A percentile compares a stretch with the other conserved stretches of the same genome.
These are phyloP conservation scores for Vulpes ferrilata DNA, from an alignment of 2,113 vertebrate species.

Conservation along the genomic window DNA sequence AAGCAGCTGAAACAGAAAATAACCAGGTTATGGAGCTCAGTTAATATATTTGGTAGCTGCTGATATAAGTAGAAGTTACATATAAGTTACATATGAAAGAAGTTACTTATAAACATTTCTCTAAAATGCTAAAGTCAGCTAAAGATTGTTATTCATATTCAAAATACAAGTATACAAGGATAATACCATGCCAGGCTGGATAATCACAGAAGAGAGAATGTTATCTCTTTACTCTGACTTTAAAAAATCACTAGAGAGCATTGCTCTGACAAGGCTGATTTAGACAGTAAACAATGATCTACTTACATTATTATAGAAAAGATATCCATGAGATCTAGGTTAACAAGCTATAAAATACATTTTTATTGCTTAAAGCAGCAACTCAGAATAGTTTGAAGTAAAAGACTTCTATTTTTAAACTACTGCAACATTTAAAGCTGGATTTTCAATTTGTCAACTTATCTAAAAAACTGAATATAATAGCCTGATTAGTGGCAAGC, in stretches of 20 bases:
- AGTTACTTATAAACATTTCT: slow-evolving; percentile 60
- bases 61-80: slow-evolving; percentile 51
- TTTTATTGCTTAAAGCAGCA: slow-evolving; percentile 80
- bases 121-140: slow-evolving; percentile 68
- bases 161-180: slow-evolving; percentile 1
- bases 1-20: slow-evolving; percentile 67
- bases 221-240: slow-evolving; percentile 60
- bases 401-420: slow-evolving; percentile 81
- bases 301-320: slow-evolving; percentile 61
- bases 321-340: slow-evolving; percentile 70
- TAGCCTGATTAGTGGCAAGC: slow-evolving; percentile 14
- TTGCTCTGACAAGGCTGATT: slow-evolving; percentile 67
- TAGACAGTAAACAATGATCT: slow-evolving; percentile 75
- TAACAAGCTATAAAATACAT: slow-evolving; percentile 82
- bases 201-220: slow-evolving; percentile 67
- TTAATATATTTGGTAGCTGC: slow-evolving; percentile 55
- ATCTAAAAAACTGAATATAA: slow-evolving; percentile 34
- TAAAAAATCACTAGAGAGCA: slow-evolving; percentile 68
- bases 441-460: slow-evolving; percentile 78
- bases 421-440: slow-evolving; percentile 59
- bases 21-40: slow-evolving; percentile 19
- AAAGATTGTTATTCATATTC: slow-evolving; percentile 69
- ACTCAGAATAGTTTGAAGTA: slow-evolving; percentile 64
- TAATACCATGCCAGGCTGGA: not conserved
- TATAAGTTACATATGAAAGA: not conserved